These are phyloP conservation scores for Junonia oenone DNA, from an alignment of 2,888 invertebrate species.

Conservation along the genomic window DNA sequence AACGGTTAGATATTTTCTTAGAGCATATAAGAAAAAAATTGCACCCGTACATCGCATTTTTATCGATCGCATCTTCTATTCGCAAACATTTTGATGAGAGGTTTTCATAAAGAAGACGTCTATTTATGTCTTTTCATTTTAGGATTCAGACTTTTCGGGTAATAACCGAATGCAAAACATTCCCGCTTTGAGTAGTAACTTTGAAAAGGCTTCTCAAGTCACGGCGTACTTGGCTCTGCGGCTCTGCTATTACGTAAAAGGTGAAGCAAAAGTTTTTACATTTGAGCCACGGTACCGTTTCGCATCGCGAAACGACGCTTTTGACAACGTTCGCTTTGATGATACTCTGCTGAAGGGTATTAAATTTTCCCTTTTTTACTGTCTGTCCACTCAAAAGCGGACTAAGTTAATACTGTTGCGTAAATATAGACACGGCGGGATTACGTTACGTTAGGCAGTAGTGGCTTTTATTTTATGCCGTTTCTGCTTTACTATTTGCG, in stretches of 20 bases:
- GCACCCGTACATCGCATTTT: background rate
- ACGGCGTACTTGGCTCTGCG: conserved; percentile 40
- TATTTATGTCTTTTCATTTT: conserved; percentile 6
- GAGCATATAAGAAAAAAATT: background rate
- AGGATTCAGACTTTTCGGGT: conserved; percentile 14
- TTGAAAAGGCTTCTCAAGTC: conserved; percentile 68
- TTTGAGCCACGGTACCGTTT: conserved; percentile 65
- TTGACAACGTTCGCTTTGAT: conserved; percentile 73
- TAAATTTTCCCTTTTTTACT: conserved; percentile 60
- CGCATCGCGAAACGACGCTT: conserved; percentile 64
- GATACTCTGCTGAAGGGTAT: conserved; percentile 58
- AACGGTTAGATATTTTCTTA: conserved; percentile 7
- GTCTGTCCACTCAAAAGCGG: conserved; percentile 56
- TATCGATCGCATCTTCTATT: background rate
- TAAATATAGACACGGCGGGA: conserved; percentile 41
- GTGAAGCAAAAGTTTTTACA: conserved; percentile 74
- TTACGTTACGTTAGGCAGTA: conserved; percentile 38
- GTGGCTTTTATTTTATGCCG: conserved; percentile 23
- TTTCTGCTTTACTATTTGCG: conserved; percentile 36
- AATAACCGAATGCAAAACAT: conserved; percentile 68
- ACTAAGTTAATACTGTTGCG: conserved; percentile 56
- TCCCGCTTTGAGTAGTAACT: conserved; percentile 68
- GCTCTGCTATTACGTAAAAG: conserved; percentile 64
- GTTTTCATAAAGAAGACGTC: background rate
- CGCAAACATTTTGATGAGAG: background rate